These are phyloP conservation scores for Microtus pennsylvanicus DNA, from an alignment of 2,113 vertebrate genomes.

Conservation along the genomic window DNA sequence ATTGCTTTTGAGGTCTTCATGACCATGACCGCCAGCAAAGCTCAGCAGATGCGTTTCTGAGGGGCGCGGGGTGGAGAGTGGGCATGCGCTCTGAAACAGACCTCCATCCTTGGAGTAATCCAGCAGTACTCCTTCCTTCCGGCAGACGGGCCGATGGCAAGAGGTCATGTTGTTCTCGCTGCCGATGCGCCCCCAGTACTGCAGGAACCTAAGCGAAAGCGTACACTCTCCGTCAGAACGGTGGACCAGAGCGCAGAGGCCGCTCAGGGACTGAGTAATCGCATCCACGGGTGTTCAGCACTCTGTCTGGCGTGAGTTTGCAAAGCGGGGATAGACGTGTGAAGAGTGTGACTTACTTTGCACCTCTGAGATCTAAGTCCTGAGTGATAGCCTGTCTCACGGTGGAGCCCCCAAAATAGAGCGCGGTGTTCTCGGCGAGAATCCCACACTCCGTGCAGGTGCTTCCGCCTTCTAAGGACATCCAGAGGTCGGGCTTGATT, in stretches of 20 bases:
- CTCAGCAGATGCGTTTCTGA: background rate
- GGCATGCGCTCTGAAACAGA: conserved; percentile 73
- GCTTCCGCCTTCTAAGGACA: conserved; percentile 95
- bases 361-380: conserved; percentile 96
- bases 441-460: conserved; percentile 96
- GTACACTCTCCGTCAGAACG: conserved; percentile 2
- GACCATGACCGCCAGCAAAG: background rate
- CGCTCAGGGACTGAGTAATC: background rate
- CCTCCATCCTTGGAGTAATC: conserved; percentile 98
- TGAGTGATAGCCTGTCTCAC: conserved; percentile 95
- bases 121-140: conserved; percentile 96
- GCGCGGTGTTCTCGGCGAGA: conserved; percentile 94
- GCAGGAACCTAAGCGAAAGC: conserved; percentile 92
- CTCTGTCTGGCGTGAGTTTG: background rate
- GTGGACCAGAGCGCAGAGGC: background rate
- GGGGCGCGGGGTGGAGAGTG: background rate
- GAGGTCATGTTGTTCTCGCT: conserved; percentile 98
- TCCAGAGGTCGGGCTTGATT: conserved; percentile 94
- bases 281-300: background rate
- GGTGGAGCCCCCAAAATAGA: conserved; percentile 95
- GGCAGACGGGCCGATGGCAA: conserved; percentile 96
- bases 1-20: background rate
- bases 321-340: background rate
- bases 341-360: conserved; percentile 91
- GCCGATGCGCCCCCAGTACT: conserved; percentile 98